These are phyloP conservation scores for Acanthaster planci DNA, from an alignment of 35 echinoderm and acorn worm genomes.

Conservation along the genomic window DNA sequence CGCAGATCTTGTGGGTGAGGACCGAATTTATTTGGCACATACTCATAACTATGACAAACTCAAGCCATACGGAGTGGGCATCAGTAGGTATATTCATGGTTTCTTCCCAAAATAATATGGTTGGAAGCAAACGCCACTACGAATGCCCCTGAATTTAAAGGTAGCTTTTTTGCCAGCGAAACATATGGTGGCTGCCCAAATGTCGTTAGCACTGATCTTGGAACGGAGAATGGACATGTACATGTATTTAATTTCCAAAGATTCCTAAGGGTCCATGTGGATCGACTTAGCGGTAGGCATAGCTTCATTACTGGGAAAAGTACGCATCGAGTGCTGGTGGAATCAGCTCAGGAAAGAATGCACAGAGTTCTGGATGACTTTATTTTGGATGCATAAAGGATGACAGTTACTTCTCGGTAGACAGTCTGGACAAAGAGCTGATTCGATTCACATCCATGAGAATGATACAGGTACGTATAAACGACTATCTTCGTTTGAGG, in stretches of 20 bases:
- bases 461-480: conserved; percentile 28
- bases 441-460: no score
- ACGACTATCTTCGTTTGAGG: background rate
- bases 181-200: background rate
- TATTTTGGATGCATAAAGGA: no score
- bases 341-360: background rate
- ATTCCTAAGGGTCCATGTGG: background rate
- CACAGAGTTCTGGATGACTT: no score
- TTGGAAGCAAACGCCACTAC: no score
- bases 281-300: background rate
- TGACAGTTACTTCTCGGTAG: conserved; percentile 19
- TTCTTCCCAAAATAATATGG: conserved; percentile 7
- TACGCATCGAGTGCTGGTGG: conserved; percentile 8
- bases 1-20: background rate
- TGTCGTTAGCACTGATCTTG: conserved; percentile 17
- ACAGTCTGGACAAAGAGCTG: conserved; percentile 9
- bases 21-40: conserved; percentile 42
- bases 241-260: no score
- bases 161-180: background rate
- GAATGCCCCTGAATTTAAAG: background rate
- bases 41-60: conserved; percentile 25
- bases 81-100: conserved; percentile 7
- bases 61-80: conserved; percentile 21
- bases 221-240: no score
- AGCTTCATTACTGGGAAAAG: conserved; percentile 3